Conservation (phyloP, 2,888 invertebrate genomes). For the Ennomos quercinarius region DNA sequence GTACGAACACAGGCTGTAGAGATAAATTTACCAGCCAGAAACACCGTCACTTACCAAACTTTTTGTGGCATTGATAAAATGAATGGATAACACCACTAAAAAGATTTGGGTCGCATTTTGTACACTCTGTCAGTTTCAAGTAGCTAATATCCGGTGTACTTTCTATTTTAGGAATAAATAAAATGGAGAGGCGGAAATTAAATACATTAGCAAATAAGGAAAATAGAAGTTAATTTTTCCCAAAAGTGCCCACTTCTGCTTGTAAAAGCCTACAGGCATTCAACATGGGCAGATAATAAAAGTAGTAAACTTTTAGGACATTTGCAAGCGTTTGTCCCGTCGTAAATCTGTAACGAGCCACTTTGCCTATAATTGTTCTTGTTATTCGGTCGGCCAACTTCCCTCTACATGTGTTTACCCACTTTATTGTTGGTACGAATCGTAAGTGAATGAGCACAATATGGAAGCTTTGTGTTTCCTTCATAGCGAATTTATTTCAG, state of each 20-base stretch:
- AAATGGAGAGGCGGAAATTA: conserved; percentile 5
- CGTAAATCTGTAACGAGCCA: conserved; percentile 52
- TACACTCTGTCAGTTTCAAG: conserved; percentile 1
- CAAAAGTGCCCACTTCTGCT: conserved; percentile 8
- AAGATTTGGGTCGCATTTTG: conserved; percentile 11
- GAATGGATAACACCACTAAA: neutral
- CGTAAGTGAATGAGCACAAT: conserved; percentile 38
- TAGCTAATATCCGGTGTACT: conserved; percentile 13
- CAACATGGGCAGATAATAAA: conserved; percentile 33
- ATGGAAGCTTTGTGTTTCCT: conserved; percentile 32
- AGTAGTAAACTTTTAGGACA: conserved; percentile 34
- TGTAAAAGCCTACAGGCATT: conserved; percentile 17
- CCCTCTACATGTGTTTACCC: conserved; percentile 41
- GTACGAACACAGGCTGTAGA: no score
- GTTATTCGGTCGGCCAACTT: conserved; percentile 48
- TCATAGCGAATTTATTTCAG: conserved; percentile 37
- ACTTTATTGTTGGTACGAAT: conserved; percentile 44
- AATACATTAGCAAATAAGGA: conserved; percentile 11
- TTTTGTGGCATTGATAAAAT: conserved; percentile 8
- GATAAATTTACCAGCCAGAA: no score
- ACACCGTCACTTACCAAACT: no score
- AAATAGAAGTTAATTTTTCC: conserved; percentile 12
- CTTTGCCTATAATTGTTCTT: conserved; percentile 54
- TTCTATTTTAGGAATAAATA: conserved; percentile 12
- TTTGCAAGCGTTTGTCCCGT: conserved; percentile 38